phyloP scores from a whole-genome alignment of 1,140 invertebrate genomes.

The Drosophila neocordata region DNA sequence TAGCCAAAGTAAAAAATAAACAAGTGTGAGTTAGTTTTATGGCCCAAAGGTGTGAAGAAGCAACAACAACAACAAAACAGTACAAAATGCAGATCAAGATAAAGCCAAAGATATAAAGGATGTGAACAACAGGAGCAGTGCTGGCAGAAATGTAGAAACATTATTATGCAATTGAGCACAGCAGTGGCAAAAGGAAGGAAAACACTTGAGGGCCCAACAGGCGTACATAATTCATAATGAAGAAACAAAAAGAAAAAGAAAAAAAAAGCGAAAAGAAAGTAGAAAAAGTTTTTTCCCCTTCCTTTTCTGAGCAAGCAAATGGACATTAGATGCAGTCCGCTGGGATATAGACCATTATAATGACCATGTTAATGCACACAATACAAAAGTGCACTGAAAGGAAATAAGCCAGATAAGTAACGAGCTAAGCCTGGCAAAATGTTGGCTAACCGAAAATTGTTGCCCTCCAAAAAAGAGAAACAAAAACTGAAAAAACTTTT shows the following conservation, averaged over 20 bases:
- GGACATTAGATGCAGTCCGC: constrained; percentile 61
- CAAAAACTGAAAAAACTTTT: constrained; percentile 36
- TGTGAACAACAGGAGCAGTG: constrained; percentile 2
- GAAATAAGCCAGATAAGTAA: constrained; percentile 81
- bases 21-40: constrained; percentile 44
- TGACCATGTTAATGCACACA: constrained; percentile 77
- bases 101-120: constrained; percentile 5
- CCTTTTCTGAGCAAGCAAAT: constrained; percentile 14
- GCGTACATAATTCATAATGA: constrained; percentile 63
- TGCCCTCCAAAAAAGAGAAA: not conserved
- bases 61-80: constrained; percentile 9
- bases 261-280: constrained; percentile 25
- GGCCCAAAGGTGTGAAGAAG: constrained; percentile 53
- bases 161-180: constrained; percentile 70
- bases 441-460: not conserved
- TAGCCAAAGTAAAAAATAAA: constrained; percentile 46
- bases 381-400: constrained; percentile 80
- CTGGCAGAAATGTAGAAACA: constrained; percentile 35
- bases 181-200: constrained; percentile 40
- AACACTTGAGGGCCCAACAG: constrained; percentile 46
- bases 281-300: not conserved
- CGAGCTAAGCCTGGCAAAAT: constrained; percentile 34
- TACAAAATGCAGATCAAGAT: constrained; percentile 31
- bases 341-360: constrained; percentile 61
- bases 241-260: constrained; percentile 31